Evolutionary conservation across 2,888 invertebrate species (phyloP).

Genomic region (Choreutis nemorana): DNA sequence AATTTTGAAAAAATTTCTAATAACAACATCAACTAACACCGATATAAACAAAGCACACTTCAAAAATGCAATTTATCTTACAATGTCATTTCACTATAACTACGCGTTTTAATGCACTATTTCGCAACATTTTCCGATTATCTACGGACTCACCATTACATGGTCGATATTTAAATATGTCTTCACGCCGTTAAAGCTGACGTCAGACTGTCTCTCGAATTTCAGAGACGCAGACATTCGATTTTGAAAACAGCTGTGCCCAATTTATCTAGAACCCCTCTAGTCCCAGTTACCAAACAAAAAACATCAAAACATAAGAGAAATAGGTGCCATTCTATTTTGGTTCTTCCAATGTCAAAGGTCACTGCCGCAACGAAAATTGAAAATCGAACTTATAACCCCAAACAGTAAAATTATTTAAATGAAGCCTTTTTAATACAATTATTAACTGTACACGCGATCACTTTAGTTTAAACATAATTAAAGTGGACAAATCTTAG

Average conservation of each 20-base stretch:
- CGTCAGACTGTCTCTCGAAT: conserved; percentile 37
- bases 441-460: too few relatives aligned
- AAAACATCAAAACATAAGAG: conserved; percentile 4
- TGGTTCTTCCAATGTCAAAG: not conserved
- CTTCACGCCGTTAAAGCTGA: conserved; percentile 33
- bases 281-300: conserved; percentile 2
- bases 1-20: conserved; percentile 15
- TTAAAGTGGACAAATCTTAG: not conserved
- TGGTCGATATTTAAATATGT: conserved; percentile 30
- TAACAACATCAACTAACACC: conserved; percentile 34
- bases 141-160: conserved; percentile 55
- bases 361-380: conserved; percentile 3
- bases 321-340: not conserved
- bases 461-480: too few relatives aligned
- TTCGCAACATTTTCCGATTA: conserved; percentile 19
- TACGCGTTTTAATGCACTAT: conserved; percentile 25
- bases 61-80: too few relatives aligned
- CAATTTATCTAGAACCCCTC: conserved; percentile 14
- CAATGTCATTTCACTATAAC: conserved; percentile 22
- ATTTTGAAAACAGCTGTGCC: conserved; percentile 54
- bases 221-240: conserved; percentile 30
- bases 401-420: too few relatives aligned
- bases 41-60: conserved; percentile 20
- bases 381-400: conserved; percentile 3
- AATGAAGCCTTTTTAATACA: too few relatives aligned